Evolutionary conservation across 2,797 vertebrate species (phyloP), one percentile per base, ranked within the genome.

Genomic region (Gymnoscopelus braueri): DNA sequence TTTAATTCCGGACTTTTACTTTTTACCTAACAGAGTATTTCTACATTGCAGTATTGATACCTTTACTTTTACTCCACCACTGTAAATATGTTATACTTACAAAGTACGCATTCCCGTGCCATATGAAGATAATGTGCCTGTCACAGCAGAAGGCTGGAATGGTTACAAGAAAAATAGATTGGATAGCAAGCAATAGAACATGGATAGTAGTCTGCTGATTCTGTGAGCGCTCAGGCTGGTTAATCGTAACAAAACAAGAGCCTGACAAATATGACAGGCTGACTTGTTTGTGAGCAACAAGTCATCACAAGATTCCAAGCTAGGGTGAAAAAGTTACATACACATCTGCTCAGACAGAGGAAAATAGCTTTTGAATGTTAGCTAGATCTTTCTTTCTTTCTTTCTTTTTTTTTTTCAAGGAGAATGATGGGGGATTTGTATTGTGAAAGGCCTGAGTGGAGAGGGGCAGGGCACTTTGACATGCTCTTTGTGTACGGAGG

Each of bases 291-390:
- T 63, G 79, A 80, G 65, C 77, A 67, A 72, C 95, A 95, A 93
- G 95, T 95, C 93, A 66, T 87, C 90, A 87, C 94, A 96, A 63
- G 95, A 82, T 91, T 78, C 87, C 68, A 49, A 70, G 60, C 63
- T 74, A 73, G 83, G 84, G 85, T 81, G 90, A 91, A 94, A 91
- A 92, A 77, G 88, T 91, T 87, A 88, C 90, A 84, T 69, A 89
- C 86, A 93, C 92, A 91, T 93, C 84, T 92, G 92, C 87, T 51
- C 51, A 13, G 52, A 65, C 35, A 39, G 66, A 71, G 65, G 55
- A 71, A 82, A 72, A 67, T 32, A 65, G 63, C 80, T 73, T 81
- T 64, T 85, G 74, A 87, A 75, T 77, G 67, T 47, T 47, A 14
- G 15, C 4, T 58, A 75, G 52, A 72, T 66, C 77, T 75, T 62